A percentile compares a stretch with the other conserved stretches of the same genome.
These are phyloP conservation scores for Tipula lateralis DNA, from an alignment of 2,888 invertebrate species.

Conservation along the genomic window DNA sequence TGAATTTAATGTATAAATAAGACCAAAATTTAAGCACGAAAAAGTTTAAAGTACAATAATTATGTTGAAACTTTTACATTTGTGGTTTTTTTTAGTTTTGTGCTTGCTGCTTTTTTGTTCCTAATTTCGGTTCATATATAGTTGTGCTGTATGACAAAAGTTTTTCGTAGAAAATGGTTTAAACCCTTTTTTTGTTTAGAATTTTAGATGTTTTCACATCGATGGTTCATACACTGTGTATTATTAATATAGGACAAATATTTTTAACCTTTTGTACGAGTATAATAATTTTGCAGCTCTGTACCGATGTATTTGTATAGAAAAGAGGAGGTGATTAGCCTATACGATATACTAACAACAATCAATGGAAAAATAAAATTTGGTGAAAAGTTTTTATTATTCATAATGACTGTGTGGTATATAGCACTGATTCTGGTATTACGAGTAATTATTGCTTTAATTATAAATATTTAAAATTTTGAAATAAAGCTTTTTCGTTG, in stretches of 20 bases:
- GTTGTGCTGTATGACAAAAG: not conserved
- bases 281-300: not conserved
- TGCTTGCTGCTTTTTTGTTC: not conserved
- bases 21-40: not conserved
- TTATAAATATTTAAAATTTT: not conserved
- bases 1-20: constrained; percentile 3
- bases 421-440: too few species aligned
- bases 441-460: not conserved
- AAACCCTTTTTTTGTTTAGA: not conserved
- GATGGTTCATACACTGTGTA: not conserved
- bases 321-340: not conserved
- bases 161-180: not conserved
- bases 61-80: constrained; percentile 11
- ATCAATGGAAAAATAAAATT: not conserved
- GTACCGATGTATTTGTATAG: not conserved
- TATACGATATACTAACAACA: not conserved
- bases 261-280: not conserved
- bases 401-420: not conserved
- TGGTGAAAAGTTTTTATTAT: not conserved
- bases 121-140: not conserved
- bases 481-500: too few species aligned
- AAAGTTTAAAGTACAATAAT: constrained; percentile 24
- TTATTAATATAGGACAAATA: not conserved
- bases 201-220: not conserved
- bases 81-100: not conserved